Percentiles rank a stretch among this genome's conserved stretches.
Conservation (phyloP, 92 coral and sea anemone species). For the Paragorgia papillata region DNA sequence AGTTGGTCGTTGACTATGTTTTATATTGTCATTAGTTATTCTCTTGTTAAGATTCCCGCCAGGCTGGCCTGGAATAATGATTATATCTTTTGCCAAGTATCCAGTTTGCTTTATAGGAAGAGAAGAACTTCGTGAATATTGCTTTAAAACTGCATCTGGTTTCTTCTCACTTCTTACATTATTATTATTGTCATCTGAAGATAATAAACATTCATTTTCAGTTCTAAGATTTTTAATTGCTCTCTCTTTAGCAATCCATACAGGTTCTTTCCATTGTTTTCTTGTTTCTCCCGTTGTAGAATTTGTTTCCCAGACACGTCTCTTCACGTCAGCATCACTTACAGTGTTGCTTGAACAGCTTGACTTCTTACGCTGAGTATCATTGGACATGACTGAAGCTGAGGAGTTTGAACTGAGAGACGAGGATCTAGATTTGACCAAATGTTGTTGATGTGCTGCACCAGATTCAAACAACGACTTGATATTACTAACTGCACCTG, state of each 20-base stretch:
- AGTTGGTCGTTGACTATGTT: background rate
- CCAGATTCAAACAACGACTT: slow-evolving; percentile 41
- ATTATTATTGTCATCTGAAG: slow-evolving; percentile 27
- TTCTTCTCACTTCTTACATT: background rate
- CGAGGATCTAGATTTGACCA: slow-evolving; percentile 28
- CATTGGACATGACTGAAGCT: slow-evolving; percentile 24
- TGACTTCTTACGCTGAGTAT: slow-evolving; percentile 18
- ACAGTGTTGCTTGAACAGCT: background rate
- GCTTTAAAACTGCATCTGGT: background rate
- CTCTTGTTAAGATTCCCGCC: background rate
- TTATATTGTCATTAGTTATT: background rate
- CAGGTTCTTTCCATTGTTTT: slow-evolving; percentile 38
- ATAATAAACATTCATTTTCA: slow-evolving; percentile 17
- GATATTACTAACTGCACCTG: slow-evolving; percentile 40
- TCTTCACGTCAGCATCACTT: slow-evolving; percentile 36
- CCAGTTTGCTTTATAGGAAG: slow-evolving; percentile 25
- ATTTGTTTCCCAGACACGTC: slow-evolving; percentile 36
- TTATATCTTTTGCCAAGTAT: background rate
- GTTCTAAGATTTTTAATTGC: slow-evolving; percentile 30
- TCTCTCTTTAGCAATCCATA: slow-evolving; percentile 35
- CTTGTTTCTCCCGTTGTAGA: background rate
- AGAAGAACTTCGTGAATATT: slow-evolving; percentile 32
- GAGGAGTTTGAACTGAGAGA: slow-evolving; percentile 31
- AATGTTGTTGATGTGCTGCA: slow-evolving; percentile 12
- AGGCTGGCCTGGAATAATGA: background rate